A percentile compares a stretch with the other conserved stretches of the same genome.
Evolutionary conservation across 2,113 vertebrate genomes (phyloP).

Genomic region (Chloropsis hardwickii): DNA sequence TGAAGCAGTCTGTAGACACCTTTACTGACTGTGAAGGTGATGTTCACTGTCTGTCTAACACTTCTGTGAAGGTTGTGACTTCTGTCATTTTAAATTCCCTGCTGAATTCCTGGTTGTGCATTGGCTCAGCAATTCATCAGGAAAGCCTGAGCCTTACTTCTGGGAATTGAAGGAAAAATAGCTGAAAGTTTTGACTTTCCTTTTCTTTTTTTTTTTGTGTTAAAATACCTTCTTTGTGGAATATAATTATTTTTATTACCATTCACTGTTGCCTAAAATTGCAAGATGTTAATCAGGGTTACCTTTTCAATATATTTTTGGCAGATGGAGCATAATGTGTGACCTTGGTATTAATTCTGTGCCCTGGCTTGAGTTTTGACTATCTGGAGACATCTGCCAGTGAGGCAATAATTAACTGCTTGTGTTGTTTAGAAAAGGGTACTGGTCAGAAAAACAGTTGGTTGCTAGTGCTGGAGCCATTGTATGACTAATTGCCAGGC

Average conservation of each 20-base stretch:
- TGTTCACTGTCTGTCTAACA: background rate
- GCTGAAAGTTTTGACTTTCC: background rate
- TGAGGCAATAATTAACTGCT: background rate
- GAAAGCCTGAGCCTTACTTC: background rate
- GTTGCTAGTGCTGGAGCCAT: background rate
- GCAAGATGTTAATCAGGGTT: background rate
- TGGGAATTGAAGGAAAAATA: background rate
- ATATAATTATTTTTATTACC: background rate
- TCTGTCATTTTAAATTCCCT: background rate
- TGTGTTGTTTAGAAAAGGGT: background rate
- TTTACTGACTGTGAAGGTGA: background rate
- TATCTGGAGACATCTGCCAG: background rate
- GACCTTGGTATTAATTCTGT: background rate
- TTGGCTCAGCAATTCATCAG: background rate
- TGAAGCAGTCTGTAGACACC: background rate
- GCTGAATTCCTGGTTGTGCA: background rate
- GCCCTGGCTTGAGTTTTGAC: background rate
- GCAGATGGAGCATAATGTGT: background rate
- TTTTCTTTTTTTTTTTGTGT: background rate
- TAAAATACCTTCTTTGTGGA: background rate
- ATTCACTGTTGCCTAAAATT: background rate
- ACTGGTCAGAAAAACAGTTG: background rate
- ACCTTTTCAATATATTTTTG: background rate
- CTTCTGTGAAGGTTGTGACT: background rate
- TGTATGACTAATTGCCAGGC: background rate